phyloP scores from a whole-genome alignment of 2,888 invertebrate species.

The Lithophane socia region DNA sequence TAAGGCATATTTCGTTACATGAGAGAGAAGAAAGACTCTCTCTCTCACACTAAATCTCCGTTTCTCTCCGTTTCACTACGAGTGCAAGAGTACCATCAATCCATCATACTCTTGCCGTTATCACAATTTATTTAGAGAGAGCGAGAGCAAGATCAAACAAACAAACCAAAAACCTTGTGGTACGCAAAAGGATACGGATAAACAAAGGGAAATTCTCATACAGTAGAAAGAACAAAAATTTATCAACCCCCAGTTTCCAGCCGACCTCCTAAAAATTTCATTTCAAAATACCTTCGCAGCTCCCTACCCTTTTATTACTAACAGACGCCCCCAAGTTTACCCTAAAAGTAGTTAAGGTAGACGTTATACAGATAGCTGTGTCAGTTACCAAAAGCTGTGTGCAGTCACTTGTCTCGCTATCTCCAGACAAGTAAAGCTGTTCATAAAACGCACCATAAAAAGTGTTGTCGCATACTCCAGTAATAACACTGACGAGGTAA shows the following conservation, averaged over 20 bases:
- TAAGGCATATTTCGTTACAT: too few relatives aligned
- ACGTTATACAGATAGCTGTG: slow-evolving; percentile 49
- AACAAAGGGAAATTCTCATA: background rate
- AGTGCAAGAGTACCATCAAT: background rate
- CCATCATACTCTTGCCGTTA: too few relatives aligned
- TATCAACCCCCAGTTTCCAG: slow-evolving; percentile 21
- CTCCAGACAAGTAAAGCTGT: slow-evolving; percentile 53
- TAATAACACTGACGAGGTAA: slow-evolving; percentile 65
- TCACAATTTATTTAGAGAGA: background rate
- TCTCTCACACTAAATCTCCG: too few relatives aligned
- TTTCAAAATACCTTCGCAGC: slow-evolving; percentile 51
- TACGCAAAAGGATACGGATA: background rate
- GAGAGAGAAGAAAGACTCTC: too few relatives aligned
- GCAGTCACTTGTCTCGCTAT: slow-evolving; percentile 14
- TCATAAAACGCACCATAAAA: slow-evolving; percentile 51
- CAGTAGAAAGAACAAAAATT: background rate
- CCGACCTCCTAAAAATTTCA: slow-evolving; percentile 44
- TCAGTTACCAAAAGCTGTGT: slow-evolving; percentile 22
- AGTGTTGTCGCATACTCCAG: slow-evolving; percentile 50
- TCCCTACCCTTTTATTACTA: slow-evolving; percentile 47
- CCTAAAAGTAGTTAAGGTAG: slow-evolving; percentile 54
- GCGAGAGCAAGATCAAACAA: background rate
- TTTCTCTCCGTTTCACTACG: background rate
- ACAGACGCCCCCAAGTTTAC: slow-evolving; percentile 39
- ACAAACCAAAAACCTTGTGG: background rate